Evolutionary conservation across 2,113 vertebrate genomes (phyloP), one percentile per base, ranked within the genome.

Genomic region (Thalassoma bifasciatum): DNA sequence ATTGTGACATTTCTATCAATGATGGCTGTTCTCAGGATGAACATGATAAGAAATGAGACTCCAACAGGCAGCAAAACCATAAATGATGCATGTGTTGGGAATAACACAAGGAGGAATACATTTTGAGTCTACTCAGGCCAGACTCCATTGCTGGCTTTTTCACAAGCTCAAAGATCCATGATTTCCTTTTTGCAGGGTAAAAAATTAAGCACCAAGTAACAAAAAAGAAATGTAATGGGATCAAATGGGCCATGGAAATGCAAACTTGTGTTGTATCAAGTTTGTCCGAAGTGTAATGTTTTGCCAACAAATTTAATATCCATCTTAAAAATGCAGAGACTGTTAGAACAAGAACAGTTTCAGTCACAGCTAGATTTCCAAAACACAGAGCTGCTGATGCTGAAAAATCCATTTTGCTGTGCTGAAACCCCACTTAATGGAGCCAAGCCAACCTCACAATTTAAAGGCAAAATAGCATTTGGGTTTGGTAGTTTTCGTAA

Each of bases 91-190:
- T 10, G 17, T 63, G 44, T 40, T 79, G 11, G 59, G 37, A n/a
- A n/a, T n/a, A n/a, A n/a, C n/a, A 76, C 58, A 53, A 51, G 58
- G 58, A 63, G 49, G 75, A 68, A 65, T 17, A 22, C 52, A 73
- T 54, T 59, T 12, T 59, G 59, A 46, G 40, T 10, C 54, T 66
- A 73, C 42, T 30, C 30, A 59, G 26, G 26, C 22, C 16, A 54
- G 21, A 24, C 63, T 50, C 36, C 13, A 65, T 23, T 2, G 19
- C 53, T 22, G 56, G 66, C 76, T 66, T 66, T 37, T 62, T 71
- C 54, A 64, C 46, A 68, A 19, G 16, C 53, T 69, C 68, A 66
- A 51, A 81, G 23, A 64, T 65, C 64, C 38, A 22, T 51, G 65
- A 69, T 57, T 68, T 56, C 14, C 44, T n/a, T 60, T 36, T 14